Percentiles rank a stretch among this genome's conserved stretches.
Conservation (phyloP, 2,888 invertebrate genomes). For the Bibio marci region DNA sequence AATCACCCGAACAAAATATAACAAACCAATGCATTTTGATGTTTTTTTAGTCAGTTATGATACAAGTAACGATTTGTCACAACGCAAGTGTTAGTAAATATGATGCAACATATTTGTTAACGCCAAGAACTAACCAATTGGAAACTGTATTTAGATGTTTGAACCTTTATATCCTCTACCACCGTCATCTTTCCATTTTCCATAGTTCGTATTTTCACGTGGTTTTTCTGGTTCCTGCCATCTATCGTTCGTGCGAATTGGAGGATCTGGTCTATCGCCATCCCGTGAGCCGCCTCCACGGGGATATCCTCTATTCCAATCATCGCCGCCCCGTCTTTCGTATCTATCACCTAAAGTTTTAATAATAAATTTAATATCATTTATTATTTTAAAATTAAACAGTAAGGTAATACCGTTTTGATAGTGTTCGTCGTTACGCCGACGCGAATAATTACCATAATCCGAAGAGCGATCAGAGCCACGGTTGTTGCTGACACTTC, state of each 20-base stretch:
- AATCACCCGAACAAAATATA: conserved; percentile 5
- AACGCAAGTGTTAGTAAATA: too few relatives aligned
- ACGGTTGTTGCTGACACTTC: conserved; percentile 11
- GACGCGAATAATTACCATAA: conserved; percentile 17
- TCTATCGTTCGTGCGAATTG: conserved; percentile 37
- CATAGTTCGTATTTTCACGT: conserved; percentile 24
- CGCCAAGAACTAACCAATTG: too few relatives aligned
- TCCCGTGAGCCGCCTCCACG: conserved; percentile 13
- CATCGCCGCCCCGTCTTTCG: conserved; percentile 6
- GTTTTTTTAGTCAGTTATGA: too few relatives aligned
- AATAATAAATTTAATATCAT: background rate
- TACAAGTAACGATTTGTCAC: too few relatives aligned
- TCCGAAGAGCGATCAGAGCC: conserved; percentile 16
- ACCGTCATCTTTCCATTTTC: conserved; percentile 26
- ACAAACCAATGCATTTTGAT: conserved; percentile 5
- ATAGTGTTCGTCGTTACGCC: conserved; percentile 12
- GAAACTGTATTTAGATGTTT: too few relatives aligned
- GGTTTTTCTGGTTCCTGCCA: conserved; percentile 44
- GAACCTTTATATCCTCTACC: conserved; percentile 26
- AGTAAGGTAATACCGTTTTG: conserved; percentile 11
- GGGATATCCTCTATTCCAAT: conserved; percentile 17
- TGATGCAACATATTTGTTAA: too few relatives aligned
- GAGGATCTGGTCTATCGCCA: conserved; percentile 18
- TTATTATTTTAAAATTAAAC: background rate
- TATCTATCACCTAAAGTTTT: conserved; percentile 4